phyloP scores from a whole-genome alignment of 2,113 vertebrate genomes.

The Malurus alboscapulatus region DNA sequence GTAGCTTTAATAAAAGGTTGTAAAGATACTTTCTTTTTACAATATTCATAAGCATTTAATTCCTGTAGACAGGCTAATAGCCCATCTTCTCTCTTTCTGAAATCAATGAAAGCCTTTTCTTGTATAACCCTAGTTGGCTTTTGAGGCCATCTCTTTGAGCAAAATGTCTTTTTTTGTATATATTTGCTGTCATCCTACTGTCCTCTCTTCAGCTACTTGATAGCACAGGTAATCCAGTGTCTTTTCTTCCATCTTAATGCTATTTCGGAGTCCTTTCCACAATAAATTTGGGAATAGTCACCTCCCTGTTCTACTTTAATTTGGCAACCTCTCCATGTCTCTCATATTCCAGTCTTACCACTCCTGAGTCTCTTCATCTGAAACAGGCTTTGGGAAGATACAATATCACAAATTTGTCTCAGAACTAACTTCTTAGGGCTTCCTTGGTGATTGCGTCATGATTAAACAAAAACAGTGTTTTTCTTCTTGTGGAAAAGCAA shows the following conservation, averaged over 20 bases:
- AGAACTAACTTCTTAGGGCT: neutral
- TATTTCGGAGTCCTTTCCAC: neutral
- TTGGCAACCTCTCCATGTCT: neutral
- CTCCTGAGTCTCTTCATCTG: neutral
- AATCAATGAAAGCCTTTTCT: neutral
- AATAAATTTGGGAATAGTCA: neutral
- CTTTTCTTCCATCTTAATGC: neutral
- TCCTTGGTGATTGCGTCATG: neutral
- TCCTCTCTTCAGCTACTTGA: neutral
- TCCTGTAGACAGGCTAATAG: neutral
- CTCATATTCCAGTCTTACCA: neutral
- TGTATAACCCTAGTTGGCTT: neutral
- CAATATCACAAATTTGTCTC: neutral
- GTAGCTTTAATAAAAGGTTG: neutral
- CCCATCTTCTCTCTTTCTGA: neutral
- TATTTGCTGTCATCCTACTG: neutral
- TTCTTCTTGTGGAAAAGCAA: neutral
- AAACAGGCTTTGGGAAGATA: neutral
- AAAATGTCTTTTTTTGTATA: neutral
- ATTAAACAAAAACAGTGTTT: neutral
- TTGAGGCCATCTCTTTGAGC: neutral
- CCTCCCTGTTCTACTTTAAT: neutral
- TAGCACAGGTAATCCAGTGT: neutral
- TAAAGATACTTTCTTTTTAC: neutral
- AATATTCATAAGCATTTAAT: neutral